Conservation (phyloP, 2,888 invertebrate species). For the Melanostoma scalare region DNA sequence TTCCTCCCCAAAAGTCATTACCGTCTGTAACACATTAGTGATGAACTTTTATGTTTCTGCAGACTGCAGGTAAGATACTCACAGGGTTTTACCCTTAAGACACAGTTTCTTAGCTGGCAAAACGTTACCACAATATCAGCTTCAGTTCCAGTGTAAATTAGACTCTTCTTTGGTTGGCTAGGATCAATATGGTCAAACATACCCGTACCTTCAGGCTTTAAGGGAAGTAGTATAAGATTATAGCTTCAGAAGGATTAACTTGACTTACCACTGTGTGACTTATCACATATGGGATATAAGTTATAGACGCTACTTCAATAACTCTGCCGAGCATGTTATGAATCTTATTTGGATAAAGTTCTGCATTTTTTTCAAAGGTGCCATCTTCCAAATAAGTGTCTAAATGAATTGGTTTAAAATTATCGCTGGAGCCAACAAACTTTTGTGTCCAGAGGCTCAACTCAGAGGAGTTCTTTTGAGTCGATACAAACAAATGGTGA, state of each 20-base stretch:
- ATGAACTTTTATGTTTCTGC: too few species aligned
- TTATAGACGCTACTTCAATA: conserved; percentile 79
- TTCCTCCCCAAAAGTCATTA: conserved; percentile 79
- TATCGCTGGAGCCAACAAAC: conserved; percentile 79
- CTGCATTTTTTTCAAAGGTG: conserved; percentile 77
- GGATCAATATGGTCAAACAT: conserved; percentile 78
- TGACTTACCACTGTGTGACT: conserved; percentile 81
- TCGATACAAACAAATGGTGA: conserved; percentile 79
- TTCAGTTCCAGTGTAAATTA: conserved; percentile 78
- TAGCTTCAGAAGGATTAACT: background rate
- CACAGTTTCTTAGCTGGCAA: conserved; percentile 78
- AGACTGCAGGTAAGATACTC: conserved; percentile 67
- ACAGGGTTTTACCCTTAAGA: conserved; percentile 78
- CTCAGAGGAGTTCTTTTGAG: conserved; percentile 73
- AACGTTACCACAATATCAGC: conserved; percentile 78
- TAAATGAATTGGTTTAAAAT: conserved; percentile 79
- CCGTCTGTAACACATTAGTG: conserved; percentile 75
- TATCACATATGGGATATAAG: conserved; percentile 80
- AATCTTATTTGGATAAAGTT: conserved; percentile 81
- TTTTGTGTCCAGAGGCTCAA: conserved; percentile 81
- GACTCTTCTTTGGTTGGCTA: conserved; percentile 73
- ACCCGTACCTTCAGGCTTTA: conserved; percentile 77
- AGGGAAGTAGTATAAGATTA: background rate
- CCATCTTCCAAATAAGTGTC: conserved; percentile 79
- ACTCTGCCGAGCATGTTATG: conserved; percentile 78